Percentiles rank a stretch among this genome's conserved stretches.
phyloP scores from a whole-genome alignment of 92 coral and sea anemone genomes.

The Zoanthus sansibaricus region DNA sequence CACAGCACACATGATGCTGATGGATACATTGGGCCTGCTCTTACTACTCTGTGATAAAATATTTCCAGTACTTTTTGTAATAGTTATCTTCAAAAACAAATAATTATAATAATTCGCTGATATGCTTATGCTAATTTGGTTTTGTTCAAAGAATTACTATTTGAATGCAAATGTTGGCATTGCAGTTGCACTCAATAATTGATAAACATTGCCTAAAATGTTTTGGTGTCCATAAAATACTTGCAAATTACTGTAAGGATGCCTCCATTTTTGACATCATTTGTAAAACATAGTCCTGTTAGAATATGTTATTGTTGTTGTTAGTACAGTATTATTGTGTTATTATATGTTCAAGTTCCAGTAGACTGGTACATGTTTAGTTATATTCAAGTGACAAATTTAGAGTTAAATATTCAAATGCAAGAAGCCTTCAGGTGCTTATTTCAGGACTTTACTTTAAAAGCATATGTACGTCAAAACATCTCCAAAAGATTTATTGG shows the following conservation, averaged over 20 bases:
- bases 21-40: conserved; percentile 2
- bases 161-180: not conserved
- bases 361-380: too few relatives aligned
- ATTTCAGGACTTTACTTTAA: too few relatives aligned
- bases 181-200: conserved; percentile 3
- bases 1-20: conserved; percentile 9
- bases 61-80: not conserved
- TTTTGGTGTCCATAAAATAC: not conserved
- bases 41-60: not conserved
- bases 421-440: too few relatives aligned
- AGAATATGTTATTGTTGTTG: too few relatives aligned
- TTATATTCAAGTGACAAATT: too few relatives aligned
- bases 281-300: too few relatives aligned
- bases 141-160: not conserved
- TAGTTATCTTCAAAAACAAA: conserved; percentile 7
- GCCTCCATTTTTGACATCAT: not conserved
- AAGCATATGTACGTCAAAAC: too few relatives aligned
- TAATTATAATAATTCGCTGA: not conserved
- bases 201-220: not conserved
- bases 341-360: too few relatives aligned
- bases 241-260: not conserved
- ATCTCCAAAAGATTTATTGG: too few relatives aligned
- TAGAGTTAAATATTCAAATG: too few relatives aligned
- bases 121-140: not conserved
- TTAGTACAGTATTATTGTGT: too few relatives aligned